These are phyloP conservation scores for Cheilosia pagana DNA, from an alignment of 2,888 invertebrate species.

Conservation along the genomic window DNA sequence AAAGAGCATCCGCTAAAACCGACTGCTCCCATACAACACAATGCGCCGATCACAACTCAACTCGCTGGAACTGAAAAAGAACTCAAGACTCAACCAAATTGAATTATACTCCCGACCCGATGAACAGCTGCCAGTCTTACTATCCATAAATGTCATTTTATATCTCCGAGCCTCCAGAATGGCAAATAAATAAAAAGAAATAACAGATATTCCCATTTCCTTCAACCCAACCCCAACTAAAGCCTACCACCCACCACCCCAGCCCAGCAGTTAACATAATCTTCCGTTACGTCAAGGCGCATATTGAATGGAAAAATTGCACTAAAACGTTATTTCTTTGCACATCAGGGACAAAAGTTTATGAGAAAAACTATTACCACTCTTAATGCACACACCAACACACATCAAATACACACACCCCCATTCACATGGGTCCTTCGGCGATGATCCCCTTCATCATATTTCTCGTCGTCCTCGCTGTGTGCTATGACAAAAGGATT, in stretches of 20 bases:
- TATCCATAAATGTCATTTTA: conserved; percentile 33
- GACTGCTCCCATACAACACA: too few species aligned
- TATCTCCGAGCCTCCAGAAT: conserved; percentile 23
- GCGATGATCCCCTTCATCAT: conserved; percentile 41
- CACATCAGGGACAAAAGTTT: conserved; percentile 47
- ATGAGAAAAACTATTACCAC: conserved; percentile 69
- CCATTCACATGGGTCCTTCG: conserved; percentile 8
- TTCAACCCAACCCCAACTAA: conserved; percentile 21
- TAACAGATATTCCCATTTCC: conserved; percentile 48
- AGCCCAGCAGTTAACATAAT: conserved; percentile 2
- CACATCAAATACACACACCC: background rate
- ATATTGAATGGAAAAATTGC: conserved; percentile 45
- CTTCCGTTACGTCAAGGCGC: conserved; percentile 18
- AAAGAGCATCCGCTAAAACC: too few species aligned
- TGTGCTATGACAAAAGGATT: conserved; percentile 63
- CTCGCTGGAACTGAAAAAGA: background rate
- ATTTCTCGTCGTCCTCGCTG: conserved; percentile 1
- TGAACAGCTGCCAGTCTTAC: background rate
- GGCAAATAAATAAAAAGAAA: conserved; percentile 63
- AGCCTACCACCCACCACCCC: background rate
- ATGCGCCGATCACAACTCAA: too few species aligned
- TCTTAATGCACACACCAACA: conserved; percentile 45
- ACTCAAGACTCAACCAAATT: background rate
- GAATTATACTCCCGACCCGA: background rate
- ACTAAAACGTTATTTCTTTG: conserved; percentile 55